Percentiles rank a stretch among this genome's conserved stretches.
Evolutionary conservation across 2,797 vertebrate species (phyloP).

Genomic region (Fratercula arctica): DNA sequence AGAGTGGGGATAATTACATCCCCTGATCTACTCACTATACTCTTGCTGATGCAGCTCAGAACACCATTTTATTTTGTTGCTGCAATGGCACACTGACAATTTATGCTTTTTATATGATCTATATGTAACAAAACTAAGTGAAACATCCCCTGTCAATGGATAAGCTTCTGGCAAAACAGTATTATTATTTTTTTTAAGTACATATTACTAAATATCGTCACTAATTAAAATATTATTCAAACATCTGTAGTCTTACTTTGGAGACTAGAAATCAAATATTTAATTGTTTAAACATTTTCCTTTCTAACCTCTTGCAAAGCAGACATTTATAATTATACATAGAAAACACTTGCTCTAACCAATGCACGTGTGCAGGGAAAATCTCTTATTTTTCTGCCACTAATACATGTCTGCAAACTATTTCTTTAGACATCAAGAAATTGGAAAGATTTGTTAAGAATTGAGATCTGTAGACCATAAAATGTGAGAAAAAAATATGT

Average conservation of each 20-base stretch:
- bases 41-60: neutral
- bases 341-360: neutral
- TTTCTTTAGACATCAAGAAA: neutral
- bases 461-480: neutral
- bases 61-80: neutral
- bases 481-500: fast-evolving
- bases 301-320: neutral
- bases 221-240: constrained; percentile 6
- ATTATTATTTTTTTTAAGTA: neutral
- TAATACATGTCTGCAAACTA: neutral
- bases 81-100: neutral
- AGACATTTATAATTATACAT: neutral
- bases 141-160: neutral
- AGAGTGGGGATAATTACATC: neutral
- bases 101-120: neutral
- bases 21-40: neutral
- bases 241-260: neutral
- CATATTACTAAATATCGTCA: neutral
- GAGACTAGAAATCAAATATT: neutral
- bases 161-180: neutral
- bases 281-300: neutral
- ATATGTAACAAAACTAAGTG: neutral
- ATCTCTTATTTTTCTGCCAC: neutral
- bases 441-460: neutral
- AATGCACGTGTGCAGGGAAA: neutral